These are phyloP conservation scores for Acridotheres tristis DNA, from an alignment of 2,797 vertebrate species.

Conservation along the genomic window DNA sequence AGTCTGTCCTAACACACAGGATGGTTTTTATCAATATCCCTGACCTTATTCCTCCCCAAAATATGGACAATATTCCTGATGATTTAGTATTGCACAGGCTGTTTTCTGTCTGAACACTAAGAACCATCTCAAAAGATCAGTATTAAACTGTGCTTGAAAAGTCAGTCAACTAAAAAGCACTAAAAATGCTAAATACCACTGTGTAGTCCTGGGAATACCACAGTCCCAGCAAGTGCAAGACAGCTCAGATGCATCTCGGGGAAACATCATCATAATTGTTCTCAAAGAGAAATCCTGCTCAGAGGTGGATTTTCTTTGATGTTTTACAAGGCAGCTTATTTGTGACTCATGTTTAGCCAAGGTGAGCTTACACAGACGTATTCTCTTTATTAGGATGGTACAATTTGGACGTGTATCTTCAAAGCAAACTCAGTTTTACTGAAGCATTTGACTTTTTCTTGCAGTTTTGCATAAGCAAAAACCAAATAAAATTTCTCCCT, in stretches of 20 bases:
- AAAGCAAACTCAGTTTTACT: background rate
- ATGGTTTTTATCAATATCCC: background rate
- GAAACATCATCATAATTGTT: background rate
- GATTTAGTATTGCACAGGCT: background rate
- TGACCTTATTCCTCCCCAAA: background rate
- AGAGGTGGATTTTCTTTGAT: background rate
- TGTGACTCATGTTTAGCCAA: background rate
- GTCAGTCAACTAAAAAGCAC: background rate
- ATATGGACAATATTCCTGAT: background rate
- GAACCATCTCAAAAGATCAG: background rate
- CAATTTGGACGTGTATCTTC: background rate
- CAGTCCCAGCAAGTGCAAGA: background rate
- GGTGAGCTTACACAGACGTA: background rate
- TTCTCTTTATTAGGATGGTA: background rate
- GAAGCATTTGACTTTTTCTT: background rate
- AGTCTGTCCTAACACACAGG: background rate
- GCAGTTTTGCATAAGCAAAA: background rate
- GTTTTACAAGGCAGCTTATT: background rate
- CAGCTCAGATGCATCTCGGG: background rate
- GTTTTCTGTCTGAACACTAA: background rate
- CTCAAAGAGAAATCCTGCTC: background rate
- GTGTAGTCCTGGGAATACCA: background rate
- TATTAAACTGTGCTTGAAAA: background rate
- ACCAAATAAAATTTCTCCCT: background rate
- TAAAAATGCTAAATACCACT: background rate